These are phyloP conservation scores for Cyprinella venusta DNA, from an alignment of 2,797 vertebrate genomes.

Conservation along the genomic window DNA sequence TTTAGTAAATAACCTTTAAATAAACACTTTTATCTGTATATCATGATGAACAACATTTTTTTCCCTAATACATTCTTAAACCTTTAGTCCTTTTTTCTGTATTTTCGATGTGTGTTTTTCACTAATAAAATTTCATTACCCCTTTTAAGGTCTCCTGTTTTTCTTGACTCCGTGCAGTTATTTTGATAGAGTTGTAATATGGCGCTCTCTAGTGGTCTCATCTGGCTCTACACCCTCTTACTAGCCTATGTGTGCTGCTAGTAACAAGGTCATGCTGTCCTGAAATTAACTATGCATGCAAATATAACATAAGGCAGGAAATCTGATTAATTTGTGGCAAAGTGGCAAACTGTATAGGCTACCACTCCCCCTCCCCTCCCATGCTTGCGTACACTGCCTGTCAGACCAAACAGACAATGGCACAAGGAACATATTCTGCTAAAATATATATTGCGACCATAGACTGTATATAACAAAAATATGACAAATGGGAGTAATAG, in stretches of 20 bases:
- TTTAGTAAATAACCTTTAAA: not conserved
- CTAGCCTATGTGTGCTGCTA: no score
- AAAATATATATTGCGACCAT: not conserved
- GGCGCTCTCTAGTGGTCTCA: conserved; percentile 42
- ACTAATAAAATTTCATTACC: not conserved
- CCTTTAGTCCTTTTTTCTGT: no score
- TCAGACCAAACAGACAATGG: conserved; percentile 2
- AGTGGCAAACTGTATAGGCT: conserved; percentile 15
- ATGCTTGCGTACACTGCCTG: not conserved
- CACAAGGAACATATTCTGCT: not conserved
- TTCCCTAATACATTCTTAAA: not conserved
- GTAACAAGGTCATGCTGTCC: conserved; percentile 10
- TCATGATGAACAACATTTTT: not conserved
- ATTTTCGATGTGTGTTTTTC: not conserved
- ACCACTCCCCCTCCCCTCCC: no score
- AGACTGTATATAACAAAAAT: no score
- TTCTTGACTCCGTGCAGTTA: not conserved
- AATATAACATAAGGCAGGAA: conserved; percentile 15
- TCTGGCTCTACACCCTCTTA: not conserved
- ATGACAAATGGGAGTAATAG: not conserved
- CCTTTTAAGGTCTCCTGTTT: not conserved
- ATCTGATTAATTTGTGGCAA: conserved; percentile 20
- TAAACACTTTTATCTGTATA: not conserved
- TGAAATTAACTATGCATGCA: conserved; percentile 28
- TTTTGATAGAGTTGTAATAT: conserved; percentile 14